A percentile compares a stretch with the other conserved stretches of the same genome.
phyloP scores from a whole-genome alignment of 2,888 invertebrate genomes.

The Drosophila imparisetae region DNA sequence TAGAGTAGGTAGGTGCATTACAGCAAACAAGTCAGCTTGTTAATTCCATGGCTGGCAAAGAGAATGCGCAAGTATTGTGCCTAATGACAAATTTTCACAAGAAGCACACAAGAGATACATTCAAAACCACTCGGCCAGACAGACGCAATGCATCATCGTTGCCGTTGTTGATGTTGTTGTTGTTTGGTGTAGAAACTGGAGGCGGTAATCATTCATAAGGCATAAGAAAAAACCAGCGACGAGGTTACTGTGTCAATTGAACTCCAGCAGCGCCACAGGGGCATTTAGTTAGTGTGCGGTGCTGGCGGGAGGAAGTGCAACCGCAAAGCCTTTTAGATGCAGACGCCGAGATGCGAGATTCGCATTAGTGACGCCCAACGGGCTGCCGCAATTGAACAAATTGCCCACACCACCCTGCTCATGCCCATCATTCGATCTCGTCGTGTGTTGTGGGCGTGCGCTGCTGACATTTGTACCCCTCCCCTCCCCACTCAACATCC shows the following conservation, averaged over 20 bases:
- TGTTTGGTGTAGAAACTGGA: slow-evolving; percentile 48
- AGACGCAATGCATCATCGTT: slow-evolving; percentile 46
- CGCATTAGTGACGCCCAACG: slow-evolving; percentile 73
- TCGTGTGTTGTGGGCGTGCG: slow-evolving; percentile 75
- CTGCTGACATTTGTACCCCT: slow-evolving; percentile 68
- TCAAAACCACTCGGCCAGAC: slow-evolving; percentile 31
- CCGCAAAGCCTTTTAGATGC: slow-evolving; percentile 69
- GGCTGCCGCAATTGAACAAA: slow-evolving; percentile 79
- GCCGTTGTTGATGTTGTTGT: slow-evolving; percentile 1
- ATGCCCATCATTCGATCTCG: slow-evolving; percentile 21
- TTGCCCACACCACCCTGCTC: slow-evolving; percentile 33
- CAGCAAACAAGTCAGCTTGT: slow-evolving; percentile 47
- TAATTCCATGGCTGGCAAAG: slow-evolving; percentile 20
- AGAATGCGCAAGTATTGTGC: slow-evolving; percentile 57
- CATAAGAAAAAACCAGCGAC: slow-evolving; percentile 49
- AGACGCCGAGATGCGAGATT: slow-evolving; percentile 68
- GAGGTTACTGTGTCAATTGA: slow-evolving; percentile 78
- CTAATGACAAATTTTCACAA: slow-evolving; percentile 69
- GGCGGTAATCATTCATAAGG: slow-evolving; percentile 67
- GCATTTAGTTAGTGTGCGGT: neutral
- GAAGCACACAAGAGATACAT: slow-evolving; percentile 39
- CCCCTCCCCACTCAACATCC: slow-evolving; percentile 1
- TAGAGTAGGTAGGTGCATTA: neutral
- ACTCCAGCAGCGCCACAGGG: slow-evolving; percentile 40
- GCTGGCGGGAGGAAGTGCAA: slow-evolving; percentile 6